Conservation (phyloP, 2,113 vertebrate species). For the Psophia crepitans region DNA sequence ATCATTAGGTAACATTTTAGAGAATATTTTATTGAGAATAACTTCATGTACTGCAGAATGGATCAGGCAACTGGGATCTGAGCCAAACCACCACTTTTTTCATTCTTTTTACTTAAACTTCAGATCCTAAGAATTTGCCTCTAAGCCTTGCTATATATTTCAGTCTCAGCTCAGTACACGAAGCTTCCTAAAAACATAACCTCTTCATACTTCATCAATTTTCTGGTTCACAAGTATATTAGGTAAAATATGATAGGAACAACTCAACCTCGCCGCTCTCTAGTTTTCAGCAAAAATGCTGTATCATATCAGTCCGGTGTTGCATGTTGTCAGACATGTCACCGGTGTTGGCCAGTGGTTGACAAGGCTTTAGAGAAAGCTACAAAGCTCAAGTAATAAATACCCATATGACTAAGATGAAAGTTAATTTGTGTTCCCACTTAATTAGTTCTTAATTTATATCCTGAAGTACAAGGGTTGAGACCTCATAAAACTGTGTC, state of each 20-base stretch:
- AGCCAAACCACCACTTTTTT: neutral
- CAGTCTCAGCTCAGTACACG: neutral
- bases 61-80: neutral
- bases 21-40: neutral
- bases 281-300: neutral
- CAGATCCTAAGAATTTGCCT: neutral
- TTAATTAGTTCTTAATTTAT: slow-evolving; percentile 50
- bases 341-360: neutral
- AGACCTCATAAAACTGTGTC: neutral
- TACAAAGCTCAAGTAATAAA: neutral
- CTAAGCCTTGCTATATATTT: neutral
- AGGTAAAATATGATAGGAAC: neutral
- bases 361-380: neutral
- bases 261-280: neutral
- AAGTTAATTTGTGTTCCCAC: slow-evolving; percentile 21
- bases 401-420: neutral
- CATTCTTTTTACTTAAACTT: neutral
- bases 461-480: neutral
- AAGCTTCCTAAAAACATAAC: neutral
- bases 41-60: neutral
- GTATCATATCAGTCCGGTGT: neutral
- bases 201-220: neutral
- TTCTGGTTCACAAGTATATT: neutral
- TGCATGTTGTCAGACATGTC: neutral
- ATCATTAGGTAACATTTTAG: neutral